Conservation (phyloP, 2,888 invertebrate genomes). For the Lithophane ornitopus region DNA sequence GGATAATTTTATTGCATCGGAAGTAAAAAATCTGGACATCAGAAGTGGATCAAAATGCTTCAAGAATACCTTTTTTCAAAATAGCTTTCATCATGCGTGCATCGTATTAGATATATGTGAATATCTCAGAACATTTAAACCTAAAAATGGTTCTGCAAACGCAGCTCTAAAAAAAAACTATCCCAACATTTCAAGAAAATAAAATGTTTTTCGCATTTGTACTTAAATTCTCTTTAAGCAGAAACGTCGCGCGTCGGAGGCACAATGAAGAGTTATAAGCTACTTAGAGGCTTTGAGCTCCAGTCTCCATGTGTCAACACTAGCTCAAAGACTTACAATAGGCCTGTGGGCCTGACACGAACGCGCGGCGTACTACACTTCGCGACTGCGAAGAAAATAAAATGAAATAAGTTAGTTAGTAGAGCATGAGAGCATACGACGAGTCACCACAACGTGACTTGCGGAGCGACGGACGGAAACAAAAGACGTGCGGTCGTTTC, state of each 20-base stretch:
- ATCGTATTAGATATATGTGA: neutral
- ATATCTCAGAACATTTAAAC: neutral
- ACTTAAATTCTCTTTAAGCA: neutral
- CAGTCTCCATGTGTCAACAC: neutral
- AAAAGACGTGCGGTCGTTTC: neutral
- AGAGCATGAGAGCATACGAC: too few species aligned
- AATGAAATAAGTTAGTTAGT: neutral
- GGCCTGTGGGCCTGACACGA: neutral
- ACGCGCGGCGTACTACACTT: neutral
- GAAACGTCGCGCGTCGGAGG: neutral
- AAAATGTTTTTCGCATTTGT: constrained; percentile 8
- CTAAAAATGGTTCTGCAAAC: neutral
- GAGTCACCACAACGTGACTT: neutral
- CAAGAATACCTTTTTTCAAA: too few species aligned
- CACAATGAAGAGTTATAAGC: constrained; percentile 31
- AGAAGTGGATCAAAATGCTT: too few species aligned
- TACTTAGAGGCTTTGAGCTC: constrained; percentile 26
- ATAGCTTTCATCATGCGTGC: neutral
- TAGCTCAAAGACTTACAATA: neutral
- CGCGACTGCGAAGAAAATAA: neutral
- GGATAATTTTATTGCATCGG: too few species aligned
- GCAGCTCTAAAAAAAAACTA: neutral
- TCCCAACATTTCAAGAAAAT: neutral
- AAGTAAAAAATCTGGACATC: too few species aligned
- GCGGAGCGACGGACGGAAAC: neutral